These are phyloP conservation scores for Bembecia ichneumoniformis DNA, from an alignment of 2,888 invertebrate species.

Conservation along the genomic window DNA sequence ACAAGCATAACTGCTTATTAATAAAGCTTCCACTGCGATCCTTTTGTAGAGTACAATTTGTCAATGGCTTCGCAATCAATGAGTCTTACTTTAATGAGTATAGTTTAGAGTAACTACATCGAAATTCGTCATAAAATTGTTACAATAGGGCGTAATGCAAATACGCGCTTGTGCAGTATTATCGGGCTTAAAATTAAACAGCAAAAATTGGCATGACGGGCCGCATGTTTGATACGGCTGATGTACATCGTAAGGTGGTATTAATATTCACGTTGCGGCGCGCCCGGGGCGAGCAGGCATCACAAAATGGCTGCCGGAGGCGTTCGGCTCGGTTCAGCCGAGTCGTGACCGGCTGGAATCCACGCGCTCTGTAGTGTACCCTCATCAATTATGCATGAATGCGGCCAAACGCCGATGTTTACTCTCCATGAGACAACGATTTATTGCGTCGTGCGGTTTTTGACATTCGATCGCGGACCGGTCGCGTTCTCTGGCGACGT, in stretches of 20 bases:
- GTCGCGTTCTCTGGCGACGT: conserved; percentile 23
- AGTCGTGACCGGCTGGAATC: conserved; percentile 69
- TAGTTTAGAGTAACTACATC: no score
- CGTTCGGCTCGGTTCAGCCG: conserved; percentile 50
- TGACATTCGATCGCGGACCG: conserved; percentile 58
- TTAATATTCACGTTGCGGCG: conserved; percentile 57
- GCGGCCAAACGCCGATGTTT: conserved; percentile 66
- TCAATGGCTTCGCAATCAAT: no score
- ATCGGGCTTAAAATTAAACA: conserved; percentile 11
- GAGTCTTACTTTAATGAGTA: no score
- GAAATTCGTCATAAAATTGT: no score
- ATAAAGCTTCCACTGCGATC: no score
- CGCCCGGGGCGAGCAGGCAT: conserved; percentile 51
- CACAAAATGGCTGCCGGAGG: conserved; percentile 68
- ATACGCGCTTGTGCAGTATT: not conserved
- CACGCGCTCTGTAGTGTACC: conserved; percentile 49
- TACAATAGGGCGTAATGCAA: no score
- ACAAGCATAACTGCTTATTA: no score
- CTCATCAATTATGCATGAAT: conserved; percentile 72
- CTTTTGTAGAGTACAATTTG: no score
- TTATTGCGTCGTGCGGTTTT: conserved; percentile 68
- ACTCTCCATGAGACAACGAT: conserved; percentile 67
- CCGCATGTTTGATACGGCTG: conserved; percentile 4
- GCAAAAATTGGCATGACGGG: no score
- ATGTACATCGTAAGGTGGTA: conserved; percentile 42